Base-by-base conservation (phyloP, 1,140 invertebrate genomes). In the Diachasma alloeum region DNA sequence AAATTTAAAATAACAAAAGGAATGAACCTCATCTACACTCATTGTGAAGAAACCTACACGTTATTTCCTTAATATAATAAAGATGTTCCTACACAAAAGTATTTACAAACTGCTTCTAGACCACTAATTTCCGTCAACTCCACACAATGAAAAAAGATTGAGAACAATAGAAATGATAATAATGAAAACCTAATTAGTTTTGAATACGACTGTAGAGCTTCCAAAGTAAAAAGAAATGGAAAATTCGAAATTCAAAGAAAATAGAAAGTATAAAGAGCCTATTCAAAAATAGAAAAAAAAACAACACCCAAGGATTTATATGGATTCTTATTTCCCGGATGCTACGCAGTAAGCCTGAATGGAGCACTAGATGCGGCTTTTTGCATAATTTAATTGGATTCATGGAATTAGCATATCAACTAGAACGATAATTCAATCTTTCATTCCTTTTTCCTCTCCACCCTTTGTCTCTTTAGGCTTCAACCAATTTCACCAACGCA, bases 381-480 rank as follows among this genome's bases (percentile, higher is more conserved):
- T 77, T 77, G 63, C 76, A 77, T 77, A 77, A 77, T 77, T 67
- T 77, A 77, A 77, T 77, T 73, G 76, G 42, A 77, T 77, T 73
- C 19, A 22, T 31, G 11, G 37, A 68, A 77, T 73, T 73, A 73
- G 76, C 71, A 78, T 78, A 72, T 73, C 70, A 77, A 72, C 68
- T 74, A 67, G 37, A 70, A 70, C 76, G 72, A 74, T 74, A 56
- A 74, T 74, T 78, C 66, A 36, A 46, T 69, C 19, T 36, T 69
- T 70, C 24, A 53, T 53, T 68, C 46, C 9, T 48, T 67, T 73
- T 73, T 66, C 37, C 19, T 22, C 9, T 71, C 69, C 17, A 46
- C 66, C 42, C n/a, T 73, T 42, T 13, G 48, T 17, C 26, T 36
- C 26, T 37, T 48, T 53, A 53, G 11, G 26, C 39, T 73, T 4